Evolutionary conservation across 2,797 vertebrate genomes (phyloP).

Genomic region (Amazonetta brasiliensis): DNA sequence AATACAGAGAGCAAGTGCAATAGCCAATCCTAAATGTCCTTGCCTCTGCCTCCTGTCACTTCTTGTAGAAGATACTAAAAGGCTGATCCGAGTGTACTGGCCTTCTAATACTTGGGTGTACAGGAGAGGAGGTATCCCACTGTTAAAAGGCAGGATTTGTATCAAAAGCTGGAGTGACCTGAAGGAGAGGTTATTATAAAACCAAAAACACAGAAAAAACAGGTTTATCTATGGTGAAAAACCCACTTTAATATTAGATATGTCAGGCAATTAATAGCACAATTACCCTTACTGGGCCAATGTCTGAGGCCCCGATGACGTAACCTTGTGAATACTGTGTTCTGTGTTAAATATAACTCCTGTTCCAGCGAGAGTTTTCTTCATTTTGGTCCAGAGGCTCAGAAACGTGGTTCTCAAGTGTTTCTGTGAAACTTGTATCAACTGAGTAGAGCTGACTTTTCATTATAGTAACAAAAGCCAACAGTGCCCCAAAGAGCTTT

Average conservation of each 20-base stretch:
- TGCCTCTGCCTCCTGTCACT: background rate
- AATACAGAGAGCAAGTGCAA: background rate
- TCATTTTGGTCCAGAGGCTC: background rate
- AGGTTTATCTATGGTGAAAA: background rate
- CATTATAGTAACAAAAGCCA: background rate
- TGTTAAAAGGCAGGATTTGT: background rate
- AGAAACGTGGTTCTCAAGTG: background rate
- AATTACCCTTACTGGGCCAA: no score
- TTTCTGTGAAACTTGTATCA: accelerated
- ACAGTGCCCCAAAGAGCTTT: background rate
- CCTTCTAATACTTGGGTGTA: background rate
- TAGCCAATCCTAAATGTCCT: background rate
- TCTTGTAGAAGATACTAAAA: background rate
- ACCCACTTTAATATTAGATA: background rate
- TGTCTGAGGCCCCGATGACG: background rate
- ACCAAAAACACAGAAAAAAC: background rate
- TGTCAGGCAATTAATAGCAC: background rate
- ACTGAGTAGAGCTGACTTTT: background rate
- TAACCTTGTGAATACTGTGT: background rate
- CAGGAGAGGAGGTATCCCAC: background rate
- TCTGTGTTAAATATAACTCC: background rate
- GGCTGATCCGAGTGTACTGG: background rate
- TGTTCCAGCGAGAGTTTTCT: background rate
- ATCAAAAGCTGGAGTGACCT: background rate
- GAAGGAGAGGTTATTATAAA: background rate